A percentile compares a stretch with the other conserved stretches of the same genome.
Conservation (phyloP, 2,797 vertebrate genomes). For the Pteropus rufus region DNA sequence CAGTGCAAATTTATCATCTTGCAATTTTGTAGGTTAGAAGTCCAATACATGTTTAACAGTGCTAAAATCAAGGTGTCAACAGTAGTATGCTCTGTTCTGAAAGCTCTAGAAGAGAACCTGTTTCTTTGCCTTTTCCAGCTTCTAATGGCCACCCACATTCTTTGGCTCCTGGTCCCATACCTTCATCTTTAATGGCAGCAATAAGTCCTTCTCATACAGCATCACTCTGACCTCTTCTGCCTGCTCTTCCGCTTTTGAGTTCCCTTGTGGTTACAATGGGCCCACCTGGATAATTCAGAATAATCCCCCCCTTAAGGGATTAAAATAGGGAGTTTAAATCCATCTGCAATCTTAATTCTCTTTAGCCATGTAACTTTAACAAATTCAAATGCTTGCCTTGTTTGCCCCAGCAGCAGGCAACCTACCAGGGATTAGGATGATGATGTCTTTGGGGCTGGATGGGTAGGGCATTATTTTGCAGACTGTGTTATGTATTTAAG, state of each 20-base stretch:
- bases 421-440: neutral
- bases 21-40: neutral
- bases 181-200: neutral
- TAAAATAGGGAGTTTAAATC: neutral
- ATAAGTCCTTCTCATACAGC: fast-evolving
- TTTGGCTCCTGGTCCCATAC: neutral
- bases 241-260: neutral
- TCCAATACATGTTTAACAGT: no score
- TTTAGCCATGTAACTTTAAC: neutral
- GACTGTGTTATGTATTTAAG: neutral
- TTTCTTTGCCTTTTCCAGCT: neutral
- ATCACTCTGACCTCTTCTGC: neutral
- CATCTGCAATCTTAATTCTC: neutral
- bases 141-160: neutral
- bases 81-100: neutral
- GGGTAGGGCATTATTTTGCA: neutral
- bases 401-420: no score
- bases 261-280: neutral
- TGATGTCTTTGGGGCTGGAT: neutral
- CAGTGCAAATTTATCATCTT: neutral
- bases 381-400: neutral
- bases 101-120: neutral
- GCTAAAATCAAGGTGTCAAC: neutral
- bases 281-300: neutral
- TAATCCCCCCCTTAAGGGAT: neutral